Base-by-base conservation (phyloP, 2,888 invertebrate species). In the Seira musarum region DNA sequence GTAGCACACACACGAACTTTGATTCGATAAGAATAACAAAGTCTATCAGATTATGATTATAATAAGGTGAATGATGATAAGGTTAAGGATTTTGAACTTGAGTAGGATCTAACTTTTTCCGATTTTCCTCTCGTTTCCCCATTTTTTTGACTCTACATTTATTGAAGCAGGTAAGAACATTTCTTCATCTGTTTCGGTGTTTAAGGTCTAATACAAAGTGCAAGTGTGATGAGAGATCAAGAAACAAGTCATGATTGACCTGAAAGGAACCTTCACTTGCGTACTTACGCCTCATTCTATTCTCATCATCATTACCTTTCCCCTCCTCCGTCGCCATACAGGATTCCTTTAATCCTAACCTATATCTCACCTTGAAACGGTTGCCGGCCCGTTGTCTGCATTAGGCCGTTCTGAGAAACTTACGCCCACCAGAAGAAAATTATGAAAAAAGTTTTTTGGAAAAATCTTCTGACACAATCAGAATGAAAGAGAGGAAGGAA, bases 231-330 rank as follows among this genome's bases (percentile, higher is more conserved):
- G 21, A 10, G 17, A 24, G 1, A 17, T 6, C 30, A 67, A 63
- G 17, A 68, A 77, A 65, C 19, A 74, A 79, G 35, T 80, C 80
- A 72, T 80, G 80, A 80, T 74, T 80, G 80, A 80, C 80, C 80
- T 80, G 75, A 80, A 80, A 80, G 80, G 80, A 75, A 73, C 80
- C 75, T 80, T 80, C 80, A 80, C 80, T 80, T 71, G 53, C 46
- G 71, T 73, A 49, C 25, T 13, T 65, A 24, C 65, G 25, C 35
- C 65, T 24, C 8, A 25, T 65, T 10, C 40, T 40, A 40, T 13
- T 40, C 40, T 40, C 57, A 57, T 57, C 57, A 57, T 57, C 57
- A 57, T 57, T 57, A 57, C 3, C 8, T 21, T 19, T 21, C n/a
- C 67, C 79, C 61, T 66, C 65, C 53, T 57, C 24, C 60, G 70